Base-by-base conservation (phyloP, 2,888 invertebrate species). In the Caenorhabditis afra region DNA sequence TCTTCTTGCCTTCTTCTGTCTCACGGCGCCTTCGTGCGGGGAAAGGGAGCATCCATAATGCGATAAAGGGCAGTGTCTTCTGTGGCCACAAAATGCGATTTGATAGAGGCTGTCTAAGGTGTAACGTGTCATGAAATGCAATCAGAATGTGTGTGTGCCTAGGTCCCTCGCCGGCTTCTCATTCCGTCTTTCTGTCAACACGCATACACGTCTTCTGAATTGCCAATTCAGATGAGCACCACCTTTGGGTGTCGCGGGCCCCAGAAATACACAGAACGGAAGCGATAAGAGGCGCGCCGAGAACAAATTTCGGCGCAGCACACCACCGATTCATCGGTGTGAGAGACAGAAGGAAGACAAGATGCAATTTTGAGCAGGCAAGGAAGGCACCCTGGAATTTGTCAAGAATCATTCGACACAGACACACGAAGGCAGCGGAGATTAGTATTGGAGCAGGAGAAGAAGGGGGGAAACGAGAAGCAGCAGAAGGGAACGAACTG, bases 41-140 rank as follows among this genome's bases (percentile, higher is more conserved):
- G 73, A 73, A 73, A 64, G 73, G 73, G 73, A 73, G 73, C 73
- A 73, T 73, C 73, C 73, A 73, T 73, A 73, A 73, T 73, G 73
- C 73, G 73, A 73, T 73, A 73, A 73, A 73, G 73, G 73, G 73
- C 73, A 73, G 73, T 73, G 64, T 67, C 67, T 67, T 58, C 41
- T 41, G 62, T 41, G 37, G 49, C 53, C 23, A 57, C 61, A 58
- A 64, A 73, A 73, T 73, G 73, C 73, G 73, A 73, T 73, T 73
- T 73, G 73, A 71, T 71, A 71, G 71, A 57, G 35, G 71, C 22
- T 39, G 47, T 29, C 53, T 29, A 53, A 73, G 73, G 73, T 73
- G 73, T 73, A 73, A 73, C 73, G 73, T 73, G 64, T 73, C 73
- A 73, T 73, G 73, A 73, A 73, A 73, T 73, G 73, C 73, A 73